phyloP scores from a whole-genome alignment of 2,888 invertebrate species.

The Pedicia rivosa region DNA sequence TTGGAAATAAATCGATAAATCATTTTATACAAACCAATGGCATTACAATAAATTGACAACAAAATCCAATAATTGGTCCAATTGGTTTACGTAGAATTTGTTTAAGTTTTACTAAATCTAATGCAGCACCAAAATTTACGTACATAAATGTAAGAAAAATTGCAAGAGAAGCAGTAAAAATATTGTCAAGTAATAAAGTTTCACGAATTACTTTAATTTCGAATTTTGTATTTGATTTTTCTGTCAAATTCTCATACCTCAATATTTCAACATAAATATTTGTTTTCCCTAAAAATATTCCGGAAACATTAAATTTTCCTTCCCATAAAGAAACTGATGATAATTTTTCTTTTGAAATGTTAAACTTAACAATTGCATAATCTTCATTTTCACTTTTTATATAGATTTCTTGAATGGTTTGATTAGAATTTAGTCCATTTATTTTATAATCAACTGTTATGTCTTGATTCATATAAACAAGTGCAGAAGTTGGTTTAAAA shows the following conservation, averaged over 20 bases:
- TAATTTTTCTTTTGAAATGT: no score
- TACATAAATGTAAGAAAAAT: constrained; percentile 64
- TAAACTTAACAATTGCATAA: no score
- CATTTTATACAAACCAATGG: no score
- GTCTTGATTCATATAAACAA: no score
- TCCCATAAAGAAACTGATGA: no score
- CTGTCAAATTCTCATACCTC: constrained; percentile 16
- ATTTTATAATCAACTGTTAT: no score
- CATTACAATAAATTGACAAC: constrained; percentile 69
- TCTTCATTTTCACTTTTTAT: no score
- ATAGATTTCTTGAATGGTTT: no score
- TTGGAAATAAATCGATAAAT: no score
- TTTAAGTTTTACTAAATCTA: constrained; percentile 56
- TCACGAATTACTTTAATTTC: constrained; percentile 41
- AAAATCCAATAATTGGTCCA: constrained; percentile 62
- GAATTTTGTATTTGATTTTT: constrained; percentile 20
- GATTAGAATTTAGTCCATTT: no score
- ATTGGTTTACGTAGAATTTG: constrained; percentile 51
- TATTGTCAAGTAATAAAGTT: constrained; percentile 47
- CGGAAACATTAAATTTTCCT: no score
- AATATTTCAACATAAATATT: constrained; percentile 18
- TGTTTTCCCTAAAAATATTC: constrained; percentile 26
- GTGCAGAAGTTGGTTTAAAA: no score
- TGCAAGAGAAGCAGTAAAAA: constrained; percentile 62
- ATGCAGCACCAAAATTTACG: constrained; percentile 81